phyloP scores from a whole-genome alignment of 2,113 vertebrate species.

The Atherinomorus stipes region DNA sequence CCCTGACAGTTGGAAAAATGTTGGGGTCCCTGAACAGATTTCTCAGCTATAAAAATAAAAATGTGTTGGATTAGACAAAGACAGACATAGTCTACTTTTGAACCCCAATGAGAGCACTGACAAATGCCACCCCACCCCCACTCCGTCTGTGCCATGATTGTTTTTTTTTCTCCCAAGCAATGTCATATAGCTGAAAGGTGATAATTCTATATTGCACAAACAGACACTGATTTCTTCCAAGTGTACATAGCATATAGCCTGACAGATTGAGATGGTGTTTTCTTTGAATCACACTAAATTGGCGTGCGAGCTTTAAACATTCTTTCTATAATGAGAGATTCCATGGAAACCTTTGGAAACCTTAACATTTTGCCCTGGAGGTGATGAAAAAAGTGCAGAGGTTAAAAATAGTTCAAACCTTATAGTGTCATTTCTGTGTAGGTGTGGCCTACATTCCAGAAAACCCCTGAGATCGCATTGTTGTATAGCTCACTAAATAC shows the following conservation, averaged over 20 bases:
- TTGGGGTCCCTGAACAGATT: conserved; percentile 87
- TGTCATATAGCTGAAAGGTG: conserved; percentile 81
- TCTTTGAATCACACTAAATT: conserved; percentile 63
- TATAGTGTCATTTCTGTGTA: conserved; percentile 22
- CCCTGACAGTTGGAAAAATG: conserved; percentile 84
- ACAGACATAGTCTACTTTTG: conserved; percentile 85
- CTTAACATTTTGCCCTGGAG: conserved; percentile 1
- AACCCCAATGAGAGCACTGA: conserved; percentile 84
- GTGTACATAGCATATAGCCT: conserved; percentile 74
- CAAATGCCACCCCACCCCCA: conserved; percentile 85
- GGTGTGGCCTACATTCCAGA: conserved; percentile 24
- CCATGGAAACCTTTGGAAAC: conserved; percentile 15
- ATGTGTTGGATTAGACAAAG: conserved; percentile 85
- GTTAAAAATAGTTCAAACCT: conserved; percentile 40
- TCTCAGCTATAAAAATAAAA: conserved; percentile 87
- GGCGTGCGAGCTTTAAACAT: conserved; percentile 14
- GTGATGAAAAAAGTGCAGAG: not conserved
- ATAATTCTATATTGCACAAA: conserved; percentile 80
- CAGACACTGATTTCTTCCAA: conserved; percentile 70
- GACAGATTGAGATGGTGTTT: conserved; percentile 75
- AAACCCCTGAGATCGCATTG: conserved; percentile 17
- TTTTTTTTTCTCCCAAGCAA: conserved; percentile 72
- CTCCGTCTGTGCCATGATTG: conserved; percentile 85
- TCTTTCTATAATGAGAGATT: conserved; percentile 21
- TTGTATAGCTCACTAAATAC: conserved; percentile 17